Evolutionary conservation across 1,140 invertebrate genomes (phyloP), one percentile per base, ranked within the genome.

Genomic region (Brachionus calyciflorus): DNA sequence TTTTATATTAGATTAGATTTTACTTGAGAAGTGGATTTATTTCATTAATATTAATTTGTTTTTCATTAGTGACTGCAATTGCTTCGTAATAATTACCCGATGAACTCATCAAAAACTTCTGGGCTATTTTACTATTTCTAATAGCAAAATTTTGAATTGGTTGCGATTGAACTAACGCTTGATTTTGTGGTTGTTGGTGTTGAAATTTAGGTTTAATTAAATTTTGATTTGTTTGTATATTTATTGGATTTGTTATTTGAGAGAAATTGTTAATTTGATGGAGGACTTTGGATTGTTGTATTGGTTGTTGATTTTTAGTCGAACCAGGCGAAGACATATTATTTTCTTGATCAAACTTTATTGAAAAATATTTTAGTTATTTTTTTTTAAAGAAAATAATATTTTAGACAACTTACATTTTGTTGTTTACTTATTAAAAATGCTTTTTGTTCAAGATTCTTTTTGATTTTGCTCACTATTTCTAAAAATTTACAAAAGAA

Each of bases 391-490:
- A 68, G 26, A 70, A 41, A 73, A 14, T 21, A 73, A 48, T n/a
- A n/a, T n/a, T n/a, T n/a, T n/a, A n/a, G n/a, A n/a, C n/a, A n/a
- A 17, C 30, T 73, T 33, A 57, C 53, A 10, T 2, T 28, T n/a
- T 57, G 53, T 55, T 73, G 69, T 21, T 55, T 49, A 19, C 48
- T 73, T 17, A 73, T 73, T 28, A 73, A 14, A 9, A 73, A 51
- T 9, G 69, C 69, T 73, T 73, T 73, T 49, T 73, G 69, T 41
- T 73, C 69, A 17, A 73, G 14, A 33, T 73, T 73, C 12, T 73
- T 73, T 51, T 73, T 73, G 30, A 73, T 73, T 30, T 73, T 73
- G 21, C 51, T 73, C 1, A 73, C 69, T 37, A 73, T 49, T 28
- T 70, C 65, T 70, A 70, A 70, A 60, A 37, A 17, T 10, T 3